These are phyloP conservation scores for Melinopterus prodromus DNA, from an alignment of 2,888 invertebrate species.

Conservation along the genomic window DNA sequence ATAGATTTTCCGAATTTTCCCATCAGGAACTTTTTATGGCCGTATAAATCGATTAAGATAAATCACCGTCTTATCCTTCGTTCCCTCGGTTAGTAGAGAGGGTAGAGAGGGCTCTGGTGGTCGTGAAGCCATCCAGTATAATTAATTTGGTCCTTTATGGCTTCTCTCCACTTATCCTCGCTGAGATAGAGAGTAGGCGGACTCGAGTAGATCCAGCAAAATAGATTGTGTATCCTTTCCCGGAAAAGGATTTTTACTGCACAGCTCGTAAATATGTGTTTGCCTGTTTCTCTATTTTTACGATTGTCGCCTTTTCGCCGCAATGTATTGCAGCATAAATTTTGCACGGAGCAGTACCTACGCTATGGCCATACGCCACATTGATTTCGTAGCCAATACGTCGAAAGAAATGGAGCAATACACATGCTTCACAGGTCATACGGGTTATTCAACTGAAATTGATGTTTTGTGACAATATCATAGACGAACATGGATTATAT, in stretches of 20 bases:
- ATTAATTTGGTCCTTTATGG: neutral
- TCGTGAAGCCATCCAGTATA: neutral
- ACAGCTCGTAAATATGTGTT: conserved; percentile 30
- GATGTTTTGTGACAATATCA: no score
- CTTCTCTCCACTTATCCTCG: neutral
- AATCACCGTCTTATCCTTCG: neutral
- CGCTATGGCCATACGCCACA: neutral
- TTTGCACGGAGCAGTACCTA: neutral
- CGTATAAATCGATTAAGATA: neutral
- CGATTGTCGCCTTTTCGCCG: conserved; percentile 16
- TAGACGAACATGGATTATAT: no score
- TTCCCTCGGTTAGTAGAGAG: neutral
- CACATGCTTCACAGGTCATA: no score
- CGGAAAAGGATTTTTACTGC: conserved; percentile 23
- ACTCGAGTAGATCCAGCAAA: conserved; percentile 23
- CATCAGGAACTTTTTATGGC: neutral
- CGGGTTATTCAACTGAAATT: no score
- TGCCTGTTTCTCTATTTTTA: conserved; percentile 28
- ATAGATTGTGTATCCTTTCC: conserved; percentile 18
- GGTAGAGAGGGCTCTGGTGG: neutral
- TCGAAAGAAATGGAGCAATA: no score
- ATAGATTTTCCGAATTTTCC: neutral
- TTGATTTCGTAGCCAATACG: neutral
- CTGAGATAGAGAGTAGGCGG: neutral
- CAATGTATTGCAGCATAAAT: neutral